Conservation (phyloP, 2,797 vertebrate genomes). For the Gymnoscopelus microlampas region DNA sequence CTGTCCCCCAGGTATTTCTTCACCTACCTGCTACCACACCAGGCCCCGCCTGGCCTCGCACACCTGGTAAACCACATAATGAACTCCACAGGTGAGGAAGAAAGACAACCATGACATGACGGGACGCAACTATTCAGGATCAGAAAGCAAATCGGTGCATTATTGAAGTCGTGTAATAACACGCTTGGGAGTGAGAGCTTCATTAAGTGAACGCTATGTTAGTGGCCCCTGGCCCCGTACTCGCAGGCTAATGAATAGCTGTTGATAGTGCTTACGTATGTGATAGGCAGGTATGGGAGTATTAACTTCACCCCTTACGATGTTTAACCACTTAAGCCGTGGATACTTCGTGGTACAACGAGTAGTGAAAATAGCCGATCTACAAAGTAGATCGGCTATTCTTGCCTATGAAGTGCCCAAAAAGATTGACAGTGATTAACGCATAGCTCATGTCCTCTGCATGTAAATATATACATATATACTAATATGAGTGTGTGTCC, state of each 20-base stretch:
- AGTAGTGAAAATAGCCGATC: too few species aligned
- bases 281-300: too few species aligned
- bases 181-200: constrained; percentile 41
- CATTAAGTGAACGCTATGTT: constrained; percentile 49
- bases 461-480: neutral
- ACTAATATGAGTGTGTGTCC: constrained; percentile 38
- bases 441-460: neutral
- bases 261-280: constrained; percentile 11
- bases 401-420: neutral
- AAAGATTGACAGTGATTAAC: neutral
- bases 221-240: constrained; percentile 40
- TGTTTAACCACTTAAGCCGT: too few species aligned
- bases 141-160: constrained; percentile 51
- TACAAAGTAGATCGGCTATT: too few species aligned
- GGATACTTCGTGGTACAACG: too few species aligned
- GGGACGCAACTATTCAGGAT: constrained; percentile 40
- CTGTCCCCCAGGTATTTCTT: constrained; percentile 89
- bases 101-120: constrained; percentile 49
- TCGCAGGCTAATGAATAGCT: constrained; percentile 34
- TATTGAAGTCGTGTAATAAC: constrained; percentile 58
- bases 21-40: constrained; percentile 92
- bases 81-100: constrained; percentile 86
- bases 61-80: constrained; percentile 89
- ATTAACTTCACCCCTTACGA: too few species aligned
- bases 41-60: constrained; percentile 84